Conservation (phyloP, 2,797 vertebrate species). For the Enoplosus armatus region DNA sequence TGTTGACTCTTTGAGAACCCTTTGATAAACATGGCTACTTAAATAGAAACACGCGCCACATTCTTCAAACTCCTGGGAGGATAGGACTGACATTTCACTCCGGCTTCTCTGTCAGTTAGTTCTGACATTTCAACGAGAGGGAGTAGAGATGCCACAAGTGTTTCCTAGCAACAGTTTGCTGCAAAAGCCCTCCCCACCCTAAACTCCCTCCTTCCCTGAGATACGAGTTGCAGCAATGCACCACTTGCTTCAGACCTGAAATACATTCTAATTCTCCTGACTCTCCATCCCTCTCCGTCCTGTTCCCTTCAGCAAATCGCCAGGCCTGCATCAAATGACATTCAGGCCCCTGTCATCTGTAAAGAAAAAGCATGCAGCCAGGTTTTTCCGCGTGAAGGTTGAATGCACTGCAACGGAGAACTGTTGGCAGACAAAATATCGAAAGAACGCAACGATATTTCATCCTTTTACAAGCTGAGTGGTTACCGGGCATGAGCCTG, state of each 20-base stretch:
- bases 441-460: slow-evolving; percentile 44
- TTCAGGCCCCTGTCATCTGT: slow-evolving; percentile 62
- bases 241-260: slow-evolving; percentile 83
- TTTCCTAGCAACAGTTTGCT: slow-evolving; percentile 89
- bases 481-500: slow-evolving; percentile 25
- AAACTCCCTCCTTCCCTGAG: slow-evolving; percentile 67
- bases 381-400: slow-evolving; percentile 45
- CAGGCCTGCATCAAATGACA: slow-evolving; percentile 67
- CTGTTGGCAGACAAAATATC: slow-evolving; percentile 40
- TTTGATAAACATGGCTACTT: slow-evolving; percentile 70
- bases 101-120: slow-evolving; percentile 65
- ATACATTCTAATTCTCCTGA: slow-evolving; percentile 78
- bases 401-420: slow-evolving; percentile 38
- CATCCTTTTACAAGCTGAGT: slow-evolving; percentile 43
- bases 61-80: slow-evolving; percentile 70
- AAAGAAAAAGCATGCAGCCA: slow-evolving; percentile 41
- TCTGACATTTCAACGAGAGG: slow-evolving; percentile 77
- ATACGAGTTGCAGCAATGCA: slow-evolving; percentile 85
- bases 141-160: slow-evolving; percentile 85
- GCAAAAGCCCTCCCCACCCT: slow-evolving; percentile 56
- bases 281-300: slow-evolving; percentile 39
- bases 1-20: slow-evolving; percentile 55
- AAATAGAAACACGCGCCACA: slow-evolving; percentile 63
- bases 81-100: slow-evolving; percentile 77
- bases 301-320: slow-evolving; percentile 39